These are phyloP conservation scores for Heterohyrax brucei DNA, from an alignment of 2,797 vertebrate genomes.

Conservation along the genomic window DNA sequence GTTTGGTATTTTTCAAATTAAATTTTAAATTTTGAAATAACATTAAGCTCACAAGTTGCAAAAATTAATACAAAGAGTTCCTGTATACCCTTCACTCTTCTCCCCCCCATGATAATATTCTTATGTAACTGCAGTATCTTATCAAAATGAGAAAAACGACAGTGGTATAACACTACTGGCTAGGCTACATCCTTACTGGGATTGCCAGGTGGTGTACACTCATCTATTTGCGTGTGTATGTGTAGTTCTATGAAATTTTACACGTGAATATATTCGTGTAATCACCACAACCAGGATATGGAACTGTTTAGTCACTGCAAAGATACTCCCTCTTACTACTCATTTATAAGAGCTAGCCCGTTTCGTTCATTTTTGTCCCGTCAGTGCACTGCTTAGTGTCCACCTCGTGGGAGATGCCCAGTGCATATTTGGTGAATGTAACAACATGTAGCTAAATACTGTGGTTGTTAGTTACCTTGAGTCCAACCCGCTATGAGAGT, in stretches of 20 bases:
- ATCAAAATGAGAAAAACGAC: not conserved
- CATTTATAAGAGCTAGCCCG: not conserved
- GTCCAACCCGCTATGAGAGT: not conserved
- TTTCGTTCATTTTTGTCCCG: not conserved
- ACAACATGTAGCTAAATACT: not conserved
- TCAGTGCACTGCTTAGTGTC: not conserved
- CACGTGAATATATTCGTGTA: not conserved
- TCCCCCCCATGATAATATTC: not conserved
- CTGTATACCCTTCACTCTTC: not conserved
- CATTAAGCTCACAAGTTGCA: not conserved
- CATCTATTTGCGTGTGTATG: too few relatives aligned
- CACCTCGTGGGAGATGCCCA: not conserved
- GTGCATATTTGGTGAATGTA: slow-evolving; percentile 55
- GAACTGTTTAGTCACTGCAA: not conserved
- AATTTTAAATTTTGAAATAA: slow-evolving; percentile 47
- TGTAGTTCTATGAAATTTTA: not conserved
- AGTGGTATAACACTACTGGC: not conserved
- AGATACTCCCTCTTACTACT: not conserved
- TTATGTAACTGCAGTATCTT: not conserved
- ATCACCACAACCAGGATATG: not conserved
- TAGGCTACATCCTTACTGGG: not conserved
- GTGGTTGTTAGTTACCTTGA: not conserved
- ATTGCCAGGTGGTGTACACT: not conserved
- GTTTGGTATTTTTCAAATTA: not conserved
- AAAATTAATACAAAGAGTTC: not conserved